These are phyloP conservation scores for Amphimedon queenslandica DNA, from an alignment of 37 sponge, comb jelly and placozoan species.

Conservation along the genomic window DNA sequence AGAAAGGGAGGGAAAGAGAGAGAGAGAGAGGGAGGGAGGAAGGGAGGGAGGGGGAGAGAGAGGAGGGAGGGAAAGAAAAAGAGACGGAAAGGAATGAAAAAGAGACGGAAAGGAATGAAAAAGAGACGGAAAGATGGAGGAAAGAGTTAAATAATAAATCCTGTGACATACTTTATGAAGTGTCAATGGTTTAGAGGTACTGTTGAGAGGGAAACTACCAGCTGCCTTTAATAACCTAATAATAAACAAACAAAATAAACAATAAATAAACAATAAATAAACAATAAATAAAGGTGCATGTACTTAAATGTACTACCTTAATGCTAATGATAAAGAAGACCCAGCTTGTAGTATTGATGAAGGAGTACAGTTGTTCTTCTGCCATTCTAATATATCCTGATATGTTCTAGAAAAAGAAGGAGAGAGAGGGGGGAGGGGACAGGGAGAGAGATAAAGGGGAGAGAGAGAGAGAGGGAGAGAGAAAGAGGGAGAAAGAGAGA, in stretches of 20 bases:
- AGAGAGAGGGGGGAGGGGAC: constrained; percentile 15
- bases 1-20: neutral
- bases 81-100: no score
- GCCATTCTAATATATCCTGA: constrained; percentile 43
- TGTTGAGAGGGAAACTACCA: constrained; percentile 45
- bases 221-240: constrained; percentile 59
- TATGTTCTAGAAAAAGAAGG: constrained; percentile 35
- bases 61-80: neutral
- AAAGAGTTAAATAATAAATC: no score
- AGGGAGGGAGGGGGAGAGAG: neutral
- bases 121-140: neutral
- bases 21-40: neutral
- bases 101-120: neutral
- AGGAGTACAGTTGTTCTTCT: constrained; percentile 37
- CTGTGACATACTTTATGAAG: no score
- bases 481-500: constrained; percentile 23
- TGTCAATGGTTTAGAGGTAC: neutral
- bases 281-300: neutral
- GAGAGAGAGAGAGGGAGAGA: constrained; percentile 32
- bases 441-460: constrained; percentile 14
- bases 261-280: neutral
- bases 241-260: neutral
- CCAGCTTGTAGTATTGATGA: constrained; percentile 37
- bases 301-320: constrained; percentile 39
- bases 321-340: constrained; percentile 49